Conservation (phyloP, 2,797 vertebrate species). For the Xenentodon cancila region DNA sequence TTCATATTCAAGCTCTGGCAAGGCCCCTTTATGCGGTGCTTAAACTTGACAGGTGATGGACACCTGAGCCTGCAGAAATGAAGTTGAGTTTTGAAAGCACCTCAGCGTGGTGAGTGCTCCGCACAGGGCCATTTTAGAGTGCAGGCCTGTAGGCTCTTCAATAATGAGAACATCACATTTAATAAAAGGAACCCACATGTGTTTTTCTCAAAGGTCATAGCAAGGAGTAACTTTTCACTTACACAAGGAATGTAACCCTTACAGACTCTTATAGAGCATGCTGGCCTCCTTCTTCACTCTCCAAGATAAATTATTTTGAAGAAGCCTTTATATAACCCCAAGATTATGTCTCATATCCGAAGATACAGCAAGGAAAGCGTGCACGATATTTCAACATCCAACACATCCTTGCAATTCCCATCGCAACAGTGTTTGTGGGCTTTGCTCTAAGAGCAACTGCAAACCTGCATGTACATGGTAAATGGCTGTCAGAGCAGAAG, state of each 20-base stretch:
- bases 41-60: conserved; percentile 38
- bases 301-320: conserved; percentile 39
- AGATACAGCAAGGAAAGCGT: conserved; percentile 18
- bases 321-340: conserved; percentile 54
- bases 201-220: conserved; percentile 76
- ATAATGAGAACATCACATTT: conserved; percentile 59
- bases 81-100: conserved; percentile 36
- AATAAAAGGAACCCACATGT: conserved; percentile 60
- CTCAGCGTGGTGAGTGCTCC: conserved; percentile 4
- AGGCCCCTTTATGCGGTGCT: conserved; percentile 53
- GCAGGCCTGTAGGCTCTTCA: conserved; percentile 45
- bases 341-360: conserved; percentile 35
- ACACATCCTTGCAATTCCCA: conserved; percentile 25
- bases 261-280: conserved; percentile 52
- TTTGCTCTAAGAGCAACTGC: conserved; percentile 32
- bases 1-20: conserved; percentile 47
- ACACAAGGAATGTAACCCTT: conserved; percentile 61
- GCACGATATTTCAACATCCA: conserved; percentile 26
- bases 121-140: conserved; percentile 43
- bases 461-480: conserved; percentile 41
- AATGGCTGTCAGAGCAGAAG: conserved; percentile 50
- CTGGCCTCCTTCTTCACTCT: conserved; percentile 39
- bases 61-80: conserved; percentile 34
- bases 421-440: conserved; percentile 24
- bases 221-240: neutral